phyloP scores from a whole-genome alignment of 2,797 vertebrate species.

The Eurystomus glaucurus region DNA sequence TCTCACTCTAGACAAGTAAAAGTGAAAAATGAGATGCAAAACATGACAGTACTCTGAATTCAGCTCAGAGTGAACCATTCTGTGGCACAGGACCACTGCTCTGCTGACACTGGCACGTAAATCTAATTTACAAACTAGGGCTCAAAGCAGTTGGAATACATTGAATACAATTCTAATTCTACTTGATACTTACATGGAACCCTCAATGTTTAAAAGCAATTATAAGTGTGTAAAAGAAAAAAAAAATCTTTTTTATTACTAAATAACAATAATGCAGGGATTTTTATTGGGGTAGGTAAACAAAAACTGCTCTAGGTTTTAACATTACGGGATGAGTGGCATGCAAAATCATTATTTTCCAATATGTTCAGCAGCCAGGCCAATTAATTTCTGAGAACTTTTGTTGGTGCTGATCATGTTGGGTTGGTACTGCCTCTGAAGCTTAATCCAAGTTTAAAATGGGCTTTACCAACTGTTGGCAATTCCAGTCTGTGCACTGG shows the following conservation, averaged over 20 bases:
- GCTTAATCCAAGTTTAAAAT: background rate
- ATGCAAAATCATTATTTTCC: background rate
- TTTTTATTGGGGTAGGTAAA: background rate
- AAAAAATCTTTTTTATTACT: background rate
- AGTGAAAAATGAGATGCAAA: background rate
- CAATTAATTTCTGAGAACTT: background rate
- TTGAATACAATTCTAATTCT: background rate
- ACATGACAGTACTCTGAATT: background rate
- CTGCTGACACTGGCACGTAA: background rate
- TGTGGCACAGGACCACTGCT: background rate
- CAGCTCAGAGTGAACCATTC: background rate
- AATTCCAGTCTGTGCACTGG: background rate
- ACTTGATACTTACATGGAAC: background rate
- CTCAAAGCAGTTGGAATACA: background rate
- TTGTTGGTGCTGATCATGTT: rapidly evolving
- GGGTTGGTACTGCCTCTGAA: background rate
- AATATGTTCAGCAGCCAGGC: background rate
- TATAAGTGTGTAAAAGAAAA: background rate
- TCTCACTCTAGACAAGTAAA: background rate
- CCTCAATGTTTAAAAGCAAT: background rate
- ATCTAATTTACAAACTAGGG: background rate
- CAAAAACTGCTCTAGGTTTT: background rate
- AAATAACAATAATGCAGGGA: rapidly evolving
- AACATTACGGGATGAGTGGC: background rate
- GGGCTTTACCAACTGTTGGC: background rate